Evolutionary conservation across 2,888 invertebrate genomes (phyloP).

Genomic region (Rhaphigaster nebulosa): DNA sequence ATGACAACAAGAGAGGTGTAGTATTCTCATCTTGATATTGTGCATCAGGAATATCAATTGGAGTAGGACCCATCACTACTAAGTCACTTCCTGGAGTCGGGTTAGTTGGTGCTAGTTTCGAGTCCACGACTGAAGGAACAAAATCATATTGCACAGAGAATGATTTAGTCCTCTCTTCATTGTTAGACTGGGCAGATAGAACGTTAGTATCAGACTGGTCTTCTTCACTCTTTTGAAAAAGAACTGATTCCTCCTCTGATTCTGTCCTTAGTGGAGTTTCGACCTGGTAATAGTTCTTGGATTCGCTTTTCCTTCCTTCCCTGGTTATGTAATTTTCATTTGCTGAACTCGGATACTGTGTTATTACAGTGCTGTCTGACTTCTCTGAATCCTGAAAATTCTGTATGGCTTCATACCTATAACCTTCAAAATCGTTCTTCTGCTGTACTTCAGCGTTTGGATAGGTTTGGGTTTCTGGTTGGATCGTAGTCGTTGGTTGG

Average conservation of each 20-base stretch:
- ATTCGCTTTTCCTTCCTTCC: constrained; percentile 49
- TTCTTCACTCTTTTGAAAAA: background rate
- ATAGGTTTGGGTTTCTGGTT: constrained; percentile 30
- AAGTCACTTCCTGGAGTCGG: constrained; percentile 62
- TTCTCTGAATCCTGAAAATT: constrained; percentile 26
- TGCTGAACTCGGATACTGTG: constrained; percentile 7
- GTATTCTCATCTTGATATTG: constrained; percentile 36
- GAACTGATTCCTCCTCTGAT: background rate
- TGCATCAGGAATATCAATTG: constrained; percentile 53
- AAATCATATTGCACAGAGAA: constrained; percentile 20
- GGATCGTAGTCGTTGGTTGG: background rate
- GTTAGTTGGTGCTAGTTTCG: constrained; percentile 61
- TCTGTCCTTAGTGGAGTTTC: background rate
- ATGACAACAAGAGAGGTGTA: background rate
- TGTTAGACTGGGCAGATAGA: background rate
- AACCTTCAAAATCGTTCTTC: background rate
- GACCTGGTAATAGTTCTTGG: constrained; percentile 38
- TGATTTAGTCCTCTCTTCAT: background rate
- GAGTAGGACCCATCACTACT: constrained; percentile 38
- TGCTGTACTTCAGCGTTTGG: background rate
- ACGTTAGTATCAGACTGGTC: background rate
- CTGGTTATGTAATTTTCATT: constrained; percentile 31
- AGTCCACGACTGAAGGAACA: constrained; percentile 12
- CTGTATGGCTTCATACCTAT: background rate
- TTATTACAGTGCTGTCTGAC: constrained; percentile 16